Percentiles rank a stretch among this genome's conserved stretches.
Evolutionary conservation across 2,888 invertebrate genomes (phyloP).

Genomic region (Ethmia dodecea): DNA sequence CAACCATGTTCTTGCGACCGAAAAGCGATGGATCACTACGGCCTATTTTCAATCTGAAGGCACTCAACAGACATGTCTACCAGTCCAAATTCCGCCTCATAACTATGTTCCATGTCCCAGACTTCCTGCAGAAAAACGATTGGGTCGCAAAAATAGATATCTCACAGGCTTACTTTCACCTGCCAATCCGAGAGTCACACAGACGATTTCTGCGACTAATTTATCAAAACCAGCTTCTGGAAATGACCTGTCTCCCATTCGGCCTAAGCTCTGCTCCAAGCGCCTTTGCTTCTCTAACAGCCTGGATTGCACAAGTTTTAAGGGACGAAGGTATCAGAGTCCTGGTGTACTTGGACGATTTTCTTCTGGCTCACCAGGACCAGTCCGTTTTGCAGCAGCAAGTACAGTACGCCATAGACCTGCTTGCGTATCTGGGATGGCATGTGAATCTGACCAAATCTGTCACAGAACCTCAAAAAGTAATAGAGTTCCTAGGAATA

Average conservation of each 20-base stretch:
- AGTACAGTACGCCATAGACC: neutral
- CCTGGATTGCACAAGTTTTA: constrained; percentile 9
- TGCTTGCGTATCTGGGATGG: neutral
- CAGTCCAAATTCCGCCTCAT: no score
- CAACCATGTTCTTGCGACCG: no score
- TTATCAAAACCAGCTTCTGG: neutral
- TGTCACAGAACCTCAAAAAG: neutral
- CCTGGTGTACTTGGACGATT: constrained; percentile 12
- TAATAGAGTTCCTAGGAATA: neutral
- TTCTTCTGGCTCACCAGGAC: neutral
- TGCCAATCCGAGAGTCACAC: neutral
- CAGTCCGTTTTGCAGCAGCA: neutral
- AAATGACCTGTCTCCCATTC: constrained; percentile 10
- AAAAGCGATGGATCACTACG: no score
- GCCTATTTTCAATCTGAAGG: no score
- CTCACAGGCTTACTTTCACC: constrained; percentile 1
- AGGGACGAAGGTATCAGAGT: constrained; percentile 5
- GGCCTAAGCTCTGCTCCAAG: constrained; percentile 12
- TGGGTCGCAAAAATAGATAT: no score
- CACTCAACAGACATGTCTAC: no score
- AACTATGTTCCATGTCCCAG: no score
- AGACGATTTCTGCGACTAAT: neutral
- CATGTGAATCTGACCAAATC: neutral
- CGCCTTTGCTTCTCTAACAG: constrained; percentile 7
- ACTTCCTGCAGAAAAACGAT: no score